Percentiles rank a stretch among this genome's conserved stretches.
phyloP scores from a whole-genome alignment of 2,888 invertebrate genomes.

The Ochropacha duplaris region DNA sequence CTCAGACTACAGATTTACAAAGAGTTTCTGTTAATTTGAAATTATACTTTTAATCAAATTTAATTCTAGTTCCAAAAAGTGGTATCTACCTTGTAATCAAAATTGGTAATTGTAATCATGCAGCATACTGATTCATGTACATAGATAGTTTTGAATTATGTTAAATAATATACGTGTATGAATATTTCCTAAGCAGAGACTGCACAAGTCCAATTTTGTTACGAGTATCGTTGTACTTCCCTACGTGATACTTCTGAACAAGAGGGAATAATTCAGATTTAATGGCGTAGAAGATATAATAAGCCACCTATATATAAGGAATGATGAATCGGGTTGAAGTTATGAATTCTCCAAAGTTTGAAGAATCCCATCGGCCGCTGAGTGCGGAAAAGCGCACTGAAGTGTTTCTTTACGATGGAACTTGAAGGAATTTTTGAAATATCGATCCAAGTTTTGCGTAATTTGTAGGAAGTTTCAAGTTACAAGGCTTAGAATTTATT shows the following conservation, averaged over 20 bases:
- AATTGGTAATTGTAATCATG: too few relatives aligned
- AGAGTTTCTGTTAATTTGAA: too few relatives aligned
- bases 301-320: slow-evolving; percentile 58
- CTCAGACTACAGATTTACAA: too few relatives aligned
- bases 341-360: slow-evolving; percentile 63
- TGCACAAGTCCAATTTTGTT: slow-evolving; percentile 1
- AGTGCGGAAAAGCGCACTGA: slow-evolving; percentile 64
- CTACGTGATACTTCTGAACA: slow-evolving; percentile 38
- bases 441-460: slow-evolving; percentile 60
- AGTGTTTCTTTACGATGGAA: slow-evolving; percentile 73
- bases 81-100: too few relatives aligned
- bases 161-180: too few relatives aligned
- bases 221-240: slow-evolving; percentile 5
- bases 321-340: slow-evolving; percentile 69
- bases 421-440: slow-evolving; percentile 65
- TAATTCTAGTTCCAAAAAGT: too few relatives aligned
- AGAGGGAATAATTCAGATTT: slow-evolving; percentile 61
- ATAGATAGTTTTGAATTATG: not conserved
- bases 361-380: slow-evolving; percentile 56
- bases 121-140: not conserved
- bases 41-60: too few relatives aligned
- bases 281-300: slow-evolving; percentile 68
- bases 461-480: slow-evolving; percentile 38
- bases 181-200: not conserved
- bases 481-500: slow-evolving; percentile 36